Evolutionary conservation across 2,888 invertebrate genomes (phyloP).

Genomic region (Hydrotaea diabolus): DNA sequence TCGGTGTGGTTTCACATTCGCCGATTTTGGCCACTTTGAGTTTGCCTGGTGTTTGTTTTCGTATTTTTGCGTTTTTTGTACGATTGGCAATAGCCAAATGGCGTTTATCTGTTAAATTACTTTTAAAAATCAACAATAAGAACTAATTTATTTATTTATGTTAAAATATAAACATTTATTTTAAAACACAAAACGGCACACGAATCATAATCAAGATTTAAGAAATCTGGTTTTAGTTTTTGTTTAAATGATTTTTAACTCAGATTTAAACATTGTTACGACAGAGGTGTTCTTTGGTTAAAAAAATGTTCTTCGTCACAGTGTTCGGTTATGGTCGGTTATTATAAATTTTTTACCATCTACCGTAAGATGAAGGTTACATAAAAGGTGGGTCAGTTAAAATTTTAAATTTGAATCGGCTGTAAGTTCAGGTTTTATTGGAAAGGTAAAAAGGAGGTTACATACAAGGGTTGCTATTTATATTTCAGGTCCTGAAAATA

Average conservation of each 20-base stretch:
- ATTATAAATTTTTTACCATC: no score
- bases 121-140: constrained; percentile 67
- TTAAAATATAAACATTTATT: constrained; percentile 66
- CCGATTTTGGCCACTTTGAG: constrained; percentile 52
- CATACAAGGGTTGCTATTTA: no score
- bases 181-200: constrained; percentile 40
- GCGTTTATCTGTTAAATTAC: constrained; percentile 68
- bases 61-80: constrained; percentile 11
- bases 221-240: constrained; percentile 42
- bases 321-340: constrained; percentile 13
- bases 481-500: no score
- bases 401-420: no score
- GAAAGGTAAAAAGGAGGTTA: no score
- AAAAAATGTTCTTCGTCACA: constrained; percentile 17
- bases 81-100: constrained; percentile 46
- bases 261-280: neutral
- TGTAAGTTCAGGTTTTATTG: neutral
- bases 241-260: constrained; percentile 4
- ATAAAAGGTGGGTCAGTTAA: neutral
- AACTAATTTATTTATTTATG: constrained; percentile 69
- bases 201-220: constrained; percentile 56
- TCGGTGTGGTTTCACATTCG: constrained; percentile 30
- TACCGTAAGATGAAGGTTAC: no score
- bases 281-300: neutral
- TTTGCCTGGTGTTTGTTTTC: neutral